Base-by-base conservation (phyloP, 2,113 vertebrate species). In the Channa maculata region DNA sequence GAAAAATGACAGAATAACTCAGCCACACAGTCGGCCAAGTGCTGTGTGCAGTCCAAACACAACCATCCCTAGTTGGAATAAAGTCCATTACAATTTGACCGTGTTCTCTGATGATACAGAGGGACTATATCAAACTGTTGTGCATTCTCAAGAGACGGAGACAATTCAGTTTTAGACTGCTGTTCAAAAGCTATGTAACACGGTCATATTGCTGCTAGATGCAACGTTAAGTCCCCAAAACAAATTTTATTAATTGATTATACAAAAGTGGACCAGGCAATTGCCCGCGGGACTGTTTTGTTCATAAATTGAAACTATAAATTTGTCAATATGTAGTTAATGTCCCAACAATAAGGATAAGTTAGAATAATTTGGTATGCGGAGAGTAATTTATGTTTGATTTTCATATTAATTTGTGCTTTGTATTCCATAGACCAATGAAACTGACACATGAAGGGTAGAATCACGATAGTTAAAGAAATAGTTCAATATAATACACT, bases 191-290 rank as follows among this genome's bases (percentile, higher is more conserved):
- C 74, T 60, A 69, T 79, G 77, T 65, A 67, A 46, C 58, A 69
- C 67, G 78, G 71, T 81, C 67, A 68, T 51, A 79, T 45, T 69
- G 79, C 61, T 14, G 64, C 65, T 59, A 65, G 71, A 85, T 80
- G 74, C 76, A 54, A 63, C 11, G 38, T 54, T 11, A 46, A 68
- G 54, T 75, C 76, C 71, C 74, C 75, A 83, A 82, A 58, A 84
- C 79, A 86, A 86, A 83, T 89, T 70, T 83, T 72, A 61, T 79
- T 70, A 62, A 85, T 86, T 85, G 89, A 89, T 87, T 80, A 82
- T 74, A 73, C 74, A 79, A 80, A 88, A 81, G 36, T 45, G 74
- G 69, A 65, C 68, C 50, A 12, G 44, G 4, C 55, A 63, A 15
- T 8, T 62, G 67, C 73, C 80, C 48, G 2, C 44, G 85, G 82